These are phyloP conservation scores for Diprion similis DNA, from an alignment of 1,140 invertebrate genomes.

Conservation along the genomic window DNA sequence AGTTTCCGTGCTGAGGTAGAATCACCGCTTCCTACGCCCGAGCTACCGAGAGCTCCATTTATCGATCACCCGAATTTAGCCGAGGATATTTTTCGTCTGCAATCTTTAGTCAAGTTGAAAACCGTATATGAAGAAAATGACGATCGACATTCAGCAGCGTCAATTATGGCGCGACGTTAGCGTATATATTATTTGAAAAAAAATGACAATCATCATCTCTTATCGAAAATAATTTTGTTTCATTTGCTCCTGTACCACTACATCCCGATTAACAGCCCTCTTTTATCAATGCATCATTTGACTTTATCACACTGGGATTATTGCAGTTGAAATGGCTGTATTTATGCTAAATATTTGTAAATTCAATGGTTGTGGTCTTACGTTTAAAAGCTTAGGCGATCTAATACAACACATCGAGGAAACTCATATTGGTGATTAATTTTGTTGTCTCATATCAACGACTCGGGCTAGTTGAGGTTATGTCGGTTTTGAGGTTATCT, in stretches of 20 bases:
- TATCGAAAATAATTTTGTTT: not conserved
- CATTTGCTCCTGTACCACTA: not conserved
- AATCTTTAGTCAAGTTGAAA: conserved; percentile 26
- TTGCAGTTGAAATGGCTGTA: conserved; percentile 73
- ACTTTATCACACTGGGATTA: not conserved
- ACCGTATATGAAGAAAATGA: conserved; percentile 11
- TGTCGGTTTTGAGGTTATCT: conserved; percentile 36
- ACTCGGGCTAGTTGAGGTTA: conserved; percentile 23
- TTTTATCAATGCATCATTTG: not conserved
- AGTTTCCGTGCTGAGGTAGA: conserved; percentile 36
- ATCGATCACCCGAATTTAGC: conserved; percentile 60
- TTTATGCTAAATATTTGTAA: conserved; percentile 88
- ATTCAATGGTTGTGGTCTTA: conserved; percentile 84
- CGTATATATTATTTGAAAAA: not conserved
- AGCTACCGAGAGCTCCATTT: conserved; percentile 33
- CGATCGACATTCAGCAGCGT: conserved; percentile 1
- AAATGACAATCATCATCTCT: not conserved
- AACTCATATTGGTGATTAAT: conserved; percentile 79
- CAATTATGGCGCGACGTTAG: conserved; percentile 11
- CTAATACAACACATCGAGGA: conserved; percentile 87
- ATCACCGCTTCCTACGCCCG: conserved; percentile 35
- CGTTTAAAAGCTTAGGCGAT: conserved; percentile 78
- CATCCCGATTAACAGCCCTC: not conserved
- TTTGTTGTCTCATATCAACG: not conserved
- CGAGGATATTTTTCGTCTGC: conserved; percentile 35